These are phyloP conservation scores for Podocnemis expansa DNA, from an alignment of 2,113 vertebrate species.

Conservation along the genomic window DNA sequence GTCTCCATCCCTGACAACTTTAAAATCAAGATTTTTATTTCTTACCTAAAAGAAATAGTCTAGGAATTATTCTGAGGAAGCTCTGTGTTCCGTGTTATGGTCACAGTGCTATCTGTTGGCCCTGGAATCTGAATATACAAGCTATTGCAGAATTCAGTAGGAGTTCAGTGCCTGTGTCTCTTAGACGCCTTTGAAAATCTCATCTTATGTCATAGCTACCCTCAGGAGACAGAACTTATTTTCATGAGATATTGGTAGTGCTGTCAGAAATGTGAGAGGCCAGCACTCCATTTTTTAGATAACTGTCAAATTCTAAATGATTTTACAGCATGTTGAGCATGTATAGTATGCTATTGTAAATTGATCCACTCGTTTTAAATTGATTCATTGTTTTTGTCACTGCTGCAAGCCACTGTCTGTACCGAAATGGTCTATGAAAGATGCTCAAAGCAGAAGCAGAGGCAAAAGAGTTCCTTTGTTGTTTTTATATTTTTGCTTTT, in stretches of 20 bases:
- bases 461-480: neutral
- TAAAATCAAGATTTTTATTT: neutral
- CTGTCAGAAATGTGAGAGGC: neutral
- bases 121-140: neutral
- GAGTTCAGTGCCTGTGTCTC: neutral
- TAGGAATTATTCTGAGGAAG: neutral
- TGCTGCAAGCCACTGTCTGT: neutral
- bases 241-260: neutral
- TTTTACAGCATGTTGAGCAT: neutral
- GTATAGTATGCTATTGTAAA: neutral
- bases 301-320: neutral
- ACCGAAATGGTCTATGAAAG: neutral
- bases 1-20: neutral
- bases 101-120: neutral
- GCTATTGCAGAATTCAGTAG: neutral
- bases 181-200: accelerated
- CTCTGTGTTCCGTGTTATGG: neutral
- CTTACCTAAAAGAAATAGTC: neutral
- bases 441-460: neutral
- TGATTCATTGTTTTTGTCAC: neutral
- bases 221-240: neutral
- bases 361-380: neutral
- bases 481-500: neutral
- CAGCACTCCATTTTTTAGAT: neutral
- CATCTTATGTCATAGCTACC: neutral